Evolutionary conservation across 2,797 vertebrate genomes (phyloP).

Genomic region (Cryptoprocta ferox): DNA sequence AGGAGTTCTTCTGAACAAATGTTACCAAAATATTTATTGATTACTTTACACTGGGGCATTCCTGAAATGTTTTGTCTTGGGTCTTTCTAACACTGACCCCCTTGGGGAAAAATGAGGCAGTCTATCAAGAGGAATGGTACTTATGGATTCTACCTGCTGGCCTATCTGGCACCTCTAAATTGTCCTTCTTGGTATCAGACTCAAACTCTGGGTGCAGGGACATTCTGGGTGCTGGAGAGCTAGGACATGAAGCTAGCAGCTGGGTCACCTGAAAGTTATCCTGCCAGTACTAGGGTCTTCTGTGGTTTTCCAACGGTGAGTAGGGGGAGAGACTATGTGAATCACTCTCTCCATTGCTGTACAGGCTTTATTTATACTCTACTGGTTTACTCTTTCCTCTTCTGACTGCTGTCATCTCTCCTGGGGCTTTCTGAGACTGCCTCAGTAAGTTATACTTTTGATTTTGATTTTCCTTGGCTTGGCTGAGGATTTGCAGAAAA

Average conservation of each 20-base stretch:
- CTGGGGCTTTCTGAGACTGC: conserved; percentile 82
- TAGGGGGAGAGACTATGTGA: background rate
- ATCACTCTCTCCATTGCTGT: conserved; percentile 61
- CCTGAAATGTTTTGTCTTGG: background rate
- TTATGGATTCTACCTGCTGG: background rate
- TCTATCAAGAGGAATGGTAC: background rate
- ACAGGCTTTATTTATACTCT: conserved; percentile 79
- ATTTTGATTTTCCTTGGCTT: conserved; percentile 78
- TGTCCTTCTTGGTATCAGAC: background rate
- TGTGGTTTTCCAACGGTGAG: background rate
- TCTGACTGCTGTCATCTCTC: conserved; percentile 68
- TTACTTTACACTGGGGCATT: background rate
- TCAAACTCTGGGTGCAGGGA: background rate
- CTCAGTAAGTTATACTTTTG: conserved; percentile 76
- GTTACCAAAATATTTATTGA: background rate
- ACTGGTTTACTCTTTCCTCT: conserved; percentile 79
- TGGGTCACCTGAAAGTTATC: background rate
- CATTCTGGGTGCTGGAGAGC: background rate
- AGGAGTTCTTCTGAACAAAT: background rate
- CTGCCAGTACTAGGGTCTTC: background rate
- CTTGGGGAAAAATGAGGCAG: background rate
- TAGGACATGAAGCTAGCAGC: background rate
- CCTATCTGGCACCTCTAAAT: background rate
- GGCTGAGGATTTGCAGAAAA: conserved; percentile 64
- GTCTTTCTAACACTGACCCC: background rate